Evolutionary conservation across 1,140 invertebrate species (phyloP), one percentile per base, ranked within the genome.

Genomic region (Amphibalanus amphitrite): DNA sequence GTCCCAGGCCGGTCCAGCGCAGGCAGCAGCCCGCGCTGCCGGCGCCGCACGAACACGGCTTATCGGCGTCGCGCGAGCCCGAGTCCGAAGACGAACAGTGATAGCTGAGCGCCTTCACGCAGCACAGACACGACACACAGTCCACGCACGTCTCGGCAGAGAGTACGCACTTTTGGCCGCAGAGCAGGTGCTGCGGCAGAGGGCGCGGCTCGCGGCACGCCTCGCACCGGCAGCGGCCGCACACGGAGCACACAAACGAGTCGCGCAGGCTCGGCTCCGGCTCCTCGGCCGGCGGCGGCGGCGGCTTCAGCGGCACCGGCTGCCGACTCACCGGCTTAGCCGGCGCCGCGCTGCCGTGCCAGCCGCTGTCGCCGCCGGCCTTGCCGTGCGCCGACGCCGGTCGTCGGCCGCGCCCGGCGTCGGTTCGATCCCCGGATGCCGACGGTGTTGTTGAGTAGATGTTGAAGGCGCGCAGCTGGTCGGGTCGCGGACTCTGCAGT

Each of bases 141-240:
- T 38, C 33, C 33, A 38, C 33, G 15, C 33, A 38, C 33, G 33
- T 38, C 33, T 15, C 6, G 69, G 90, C 89, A 76, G 90, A 93
- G 81, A 91, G 89, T 76, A 91, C 85, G 80, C 90, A 93, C 79
- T 87, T 87, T 78, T 90, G 85, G 80, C 89, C 86, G 82, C 92
- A 93, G 73, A 94, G 84, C 93, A 93, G 96, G 69, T 86, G 85
- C 75, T 88, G 87, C 28, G 93, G 93, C 77, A 95, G 82, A 65
- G 89, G 86, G 28, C 90, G 84, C 15, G 91, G 90, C 76, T 87
- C 86, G 69, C 90, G 87, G 81, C 93, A 96, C 73, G 90, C 87
- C 77, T 89, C 88, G 84, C 93, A 96, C 29, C 88, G 84, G 79
- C 93, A 96, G 73, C 87, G 85, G 29, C 89, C 88, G 82, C 93